Evolutionary conservation across 1,140 invertebrate genomes (phyloP).

Genomic region (Drosophila albomicans): DNA sequence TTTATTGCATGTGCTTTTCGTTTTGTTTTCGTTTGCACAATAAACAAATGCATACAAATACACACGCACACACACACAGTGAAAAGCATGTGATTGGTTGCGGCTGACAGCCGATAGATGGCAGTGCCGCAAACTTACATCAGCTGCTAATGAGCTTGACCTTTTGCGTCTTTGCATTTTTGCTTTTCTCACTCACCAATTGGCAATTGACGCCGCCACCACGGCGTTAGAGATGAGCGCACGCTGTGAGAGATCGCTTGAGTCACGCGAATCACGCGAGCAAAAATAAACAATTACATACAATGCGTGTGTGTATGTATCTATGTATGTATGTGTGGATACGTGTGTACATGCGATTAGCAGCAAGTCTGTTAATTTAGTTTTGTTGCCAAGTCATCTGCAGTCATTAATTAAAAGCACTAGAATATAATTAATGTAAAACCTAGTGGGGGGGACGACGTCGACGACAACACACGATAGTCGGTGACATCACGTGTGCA

Average conservation of each 20-base stretch:
- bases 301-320: neutral
- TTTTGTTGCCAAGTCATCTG: slow-evolving; percentile 3
- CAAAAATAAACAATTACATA: slow-evolving; percentile 1
- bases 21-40: slow-evolving; percentile 50
- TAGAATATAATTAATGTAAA: slow-evolving; percentile 16
- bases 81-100: slow-evolving; percentile 32
- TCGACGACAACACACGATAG: slow-evolving; percentile 5
- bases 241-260: slow-evolving; percentile 1
- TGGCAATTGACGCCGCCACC: slow-evolving; percentile 2
- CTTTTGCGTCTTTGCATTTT: slow-evolving; percentile 30
- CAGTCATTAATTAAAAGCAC: slow-evolving; percentile 16
- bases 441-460: slow-evolving; percentile 8
- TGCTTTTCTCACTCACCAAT: slow-evolving; percentile 1
- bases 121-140: slow-evolving; percentile 39
- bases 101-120: slow-evolving; percentile 37
- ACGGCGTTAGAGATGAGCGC: slow-evolving; percentile 23
- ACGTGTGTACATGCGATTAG: neutral
- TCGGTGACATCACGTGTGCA: slow-evolving; percentile 16
- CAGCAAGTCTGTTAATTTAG: slow-evolving; percentile 9
- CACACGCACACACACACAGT: neutral
- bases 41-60: slow-evolving; percentile 35
- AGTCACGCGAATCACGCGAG: slow-evolving; percentile 5
- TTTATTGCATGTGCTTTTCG: slow-evolving; percentile 52
- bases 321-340: neutral
- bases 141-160: slow-evolving; percentile 52